Conservation (phyloP, 2,888 invertebrate species). For the Nymphalis c-album region DNA sequence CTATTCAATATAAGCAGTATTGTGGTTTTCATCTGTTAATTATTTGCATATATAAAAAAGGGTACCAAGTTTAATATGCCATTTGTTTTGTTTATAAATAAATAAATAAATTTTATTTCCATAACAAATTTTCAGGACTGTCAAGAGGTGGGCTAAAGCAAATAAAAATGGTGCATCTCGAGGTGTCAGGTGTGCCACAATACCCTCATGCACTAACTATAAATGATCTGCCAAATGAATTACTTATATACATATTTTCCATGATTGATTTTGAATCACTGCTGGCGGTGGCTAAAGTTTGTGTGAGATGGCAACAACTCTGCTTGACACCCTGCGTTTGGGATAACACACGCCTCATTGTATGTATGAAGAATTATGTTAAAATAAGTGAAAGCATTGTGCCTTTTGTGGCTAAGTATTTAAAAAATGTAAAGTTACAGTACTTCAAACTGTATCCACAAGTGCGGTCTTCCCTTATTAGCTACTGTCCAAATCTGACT, state of each 20-base stretch:
- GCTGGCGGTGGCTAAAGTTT: slow-evolving; percentile 73
- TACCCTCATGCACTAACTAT: slow-evolving; percentile 62
- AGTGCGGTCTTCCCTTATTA: slow-evolving; percentile 74
- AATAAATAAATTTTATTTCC: not conserved
- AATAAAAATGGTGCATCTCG: slow-evolving; percentile 74
- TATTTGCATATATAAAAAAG: not conserved
- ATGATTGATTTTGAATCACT: slow-evolving; percentile 79
- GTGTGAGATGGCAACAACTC: slow-evolving; percentile 75
- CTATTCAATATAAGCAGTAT: not conserved
- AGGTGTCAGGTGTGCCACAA: slow-evolving; percentile 65
- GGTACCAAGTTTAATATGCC: not conserved
- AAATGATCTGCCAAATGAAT: slow-evolving; percentile 79
- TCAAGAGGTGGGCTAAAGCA: slow-evolving; percentile 48
- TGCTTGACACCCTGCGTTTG: slow-evolving; percentile 76
- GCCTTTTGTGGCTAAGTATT: slow-evolving; percentile 77
- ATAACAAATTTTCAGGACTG: slow-evolving; percentile 54
- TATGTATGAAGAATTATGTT: slow-evolving; percentile 79
- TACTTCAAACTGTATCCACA: slow-evolving; percentile 80
- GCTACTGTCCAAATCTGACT: slow-evolving; percentile 77
- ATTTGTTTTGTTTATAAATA: not conserved
- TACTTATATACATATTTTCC: slow-evolving; percentile 78
- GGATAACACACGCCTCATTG: slow-evolving; percentile 77
- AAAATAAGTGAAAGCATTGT: slow-evolving; percentile 77
- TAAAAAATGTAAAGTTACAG: slow-evolving; percentile 79
- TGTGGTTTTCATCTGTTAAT: not conserved